Percentiles rank a stretch among this genome's conserved stretches.
phyloP scores from a whole-genome alignment of 2,113 vertebrate species.

The Cebus imitator region DNA sequence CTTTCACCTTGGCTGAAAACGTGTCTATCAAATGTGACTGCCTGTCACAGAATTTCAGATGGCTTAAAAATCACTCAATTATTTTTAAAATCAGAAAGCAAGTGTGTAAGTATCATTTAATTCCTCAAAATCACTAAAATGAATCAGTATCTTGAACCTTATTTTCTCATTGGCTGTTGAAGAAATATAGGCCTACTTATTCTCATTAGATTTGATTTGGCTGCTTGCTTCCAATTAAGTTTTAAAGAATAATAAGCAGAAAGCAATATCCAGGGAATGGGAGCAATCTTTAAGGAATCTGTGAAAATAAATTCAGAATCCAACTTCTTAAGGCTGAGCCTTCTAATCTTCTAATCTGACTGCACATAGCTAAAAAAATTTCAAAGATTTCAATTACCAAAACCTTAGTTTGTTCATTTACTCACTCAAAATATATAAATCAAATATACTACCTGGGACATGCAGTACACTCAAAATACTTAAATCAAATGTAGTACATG shows the following conservation, averaged over 20 bases:
- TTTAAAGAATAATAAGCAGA: conserved; percentile 1
- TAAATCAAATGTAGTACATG: neutral
- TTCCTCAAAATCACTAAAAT: neutral
- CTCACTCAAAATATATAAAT: neutral
- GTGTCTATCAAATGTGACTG: neutral
- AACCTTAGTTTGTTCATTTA: conserved; percentile 14
- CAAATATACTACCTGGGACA: neutral
- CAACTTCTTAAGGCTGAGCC: neutral
- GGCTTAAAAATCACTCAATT: neutral
- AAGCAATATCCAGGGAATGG: neutral
- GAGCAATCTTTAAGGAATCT: neutral
- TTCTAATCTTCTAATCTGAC: neutral
- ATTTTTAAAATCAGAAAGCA: neutral
- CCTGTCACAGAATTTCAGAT: neutral
- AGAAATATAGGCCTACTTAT: neutral
- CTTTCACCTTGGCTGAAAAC: neutral
- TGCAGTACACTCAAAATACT: neutral
- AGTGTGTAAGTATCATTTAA: neutral
- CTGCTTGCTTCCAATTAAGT: neutral
- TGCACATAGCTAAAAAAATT: neutral
- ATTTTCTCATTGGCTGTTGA: neutral
- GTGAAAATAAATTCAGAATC: neutral
- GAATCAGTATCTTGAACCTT: neutral
- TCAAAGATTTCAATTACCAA: conserved; percentile 9
- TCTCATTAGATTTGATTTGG: neutral